A percentile compares a stretch with the other conserved stretches of the same genome.
Evolutionary conservation across 2,888 invertebrate species (phyloP).

Genomic region (Caenorhabditis panamensis): DNA sequence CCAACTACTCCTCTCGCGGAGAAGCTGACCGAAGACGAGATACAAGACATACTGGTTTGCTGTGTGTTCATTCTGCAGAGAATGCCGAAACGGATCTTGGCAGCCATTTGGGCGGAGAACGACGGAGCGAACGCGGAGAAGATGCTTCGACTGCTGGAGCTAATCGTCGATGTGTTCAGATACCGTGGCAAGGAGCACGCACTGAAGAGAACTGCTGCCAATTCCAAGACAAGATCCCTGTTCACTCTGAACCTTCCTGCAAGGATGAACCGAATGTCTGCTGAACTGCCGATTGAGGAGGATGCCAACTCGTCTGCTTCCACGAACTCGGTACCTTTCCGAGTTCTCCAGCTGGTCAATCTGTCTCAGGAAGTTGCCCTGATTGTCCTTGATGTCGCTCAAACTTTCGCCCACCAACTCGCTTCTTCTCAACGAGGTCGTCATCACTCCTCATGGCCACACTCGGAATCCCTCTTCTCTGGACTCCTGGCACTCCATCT

Average conservation of each 20-base stretch:
- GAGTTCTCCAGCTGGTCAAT: slow-evolving; percentile 87
- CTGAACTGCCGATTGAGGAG: slow-evolving; percentile 25
- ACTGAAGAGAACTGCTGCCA: slow-evolving; percentile 47
- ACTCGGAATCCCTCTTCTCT: slow-evolving; percentile 86
- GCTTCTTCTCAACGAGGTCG: slow-evolving; percentile 55
- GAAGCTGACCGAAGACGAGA: slow-evolving; percentile 81
- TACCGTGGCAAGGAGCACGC: slow-evolving; percentile 61
- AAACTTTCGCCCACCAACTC: slow-evolving; percentile 75
- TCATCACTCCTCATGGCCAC: slow-evolving; percentile 78
- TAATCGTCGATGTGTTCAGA: slow-evolving; percentile 76
- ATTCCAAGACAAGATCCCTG: slow-evolving; percentile 55
- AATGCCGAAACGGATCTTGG: slow-evolving; percentile 85
- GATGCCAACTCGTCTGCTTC: slow-evolving; percentile 18
- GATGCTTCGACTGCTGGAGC: slow-evolving; percentile 71
- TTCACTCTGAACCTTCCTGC: slow-evolving; percentile 47
- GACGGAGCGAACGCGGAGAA: slow-evolving; percentile 65
- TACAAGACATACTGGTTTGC: slow-evolving; percentile 83
- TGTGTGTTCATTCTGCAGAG: slow-evolving; percentile 91
- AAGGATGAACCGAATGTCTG: slow-evolving; percentile 16
- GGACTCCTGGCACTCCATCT: slow-evolving; percentile 91
- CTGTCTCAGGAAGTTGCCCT: slow-evolving; percentile 90
- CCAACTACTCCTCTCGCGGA: slow-evolving; percentile 71
- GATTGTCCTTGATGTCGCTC: slow-evolving; percentile 88
- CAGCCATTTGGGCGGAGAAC: slow-evolving; percentile 67
- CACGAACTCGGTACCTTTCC: slow-evolving; percentile 64